These are phyloP conservation scores for Cygnus buccinator DNA, from an alignment of 2,113 vertebrate species.

Conservation along the genomic window DNA sequence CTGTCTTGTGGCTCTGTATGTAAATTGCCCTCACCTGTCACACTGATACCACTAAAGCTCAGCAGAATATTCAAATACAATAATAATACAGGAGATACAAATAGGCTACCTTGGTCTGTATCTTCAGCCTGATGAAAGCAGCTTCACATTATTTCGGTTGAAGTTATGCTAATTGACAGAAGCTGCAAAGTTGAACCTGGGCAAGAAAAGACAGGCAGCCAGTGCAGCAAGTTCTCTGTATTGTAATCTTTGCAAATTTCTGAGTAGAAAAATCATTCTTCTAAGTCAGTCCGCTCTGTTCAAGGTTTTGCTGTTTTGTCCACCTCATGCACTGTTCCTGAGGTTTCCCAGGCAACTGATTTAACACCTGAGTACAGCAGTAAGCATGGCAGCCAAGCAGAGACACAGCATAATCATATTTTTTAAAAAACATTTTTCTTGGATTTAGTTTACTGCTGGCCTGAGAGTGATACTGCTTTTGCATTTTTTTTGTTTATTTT, in stretches of 20 bases:
- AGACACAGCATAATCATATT: neutral
- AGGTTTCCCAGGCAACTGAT: conserved; percentile 61
- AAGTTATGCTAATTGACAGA: neutral
- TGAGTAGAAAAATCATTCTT: neutral
- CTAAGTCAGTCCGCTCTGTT: neutral
- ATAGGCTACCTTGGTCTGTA: neutral
- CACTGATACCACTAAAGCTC: neutral
- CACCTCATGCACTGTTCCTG: neutral
- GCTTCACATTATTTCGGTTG: neutral
- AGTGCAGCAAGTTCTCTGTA: neutral
- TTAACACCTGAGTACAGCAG: conserved; percentile 34
- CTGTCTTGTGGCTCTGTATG: neutral
- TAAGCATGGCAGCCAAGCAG: conserved; percentile 14
- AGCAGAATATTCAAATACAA: neutral
- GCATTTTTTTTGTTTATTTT: neutral
- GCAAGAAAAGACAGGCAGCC: neutral
- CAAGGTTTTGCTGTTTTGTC: neutral
- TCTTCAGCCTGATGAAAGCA: neutral
- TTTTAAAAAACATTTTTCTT: neutral
- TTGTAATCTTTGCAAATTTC: neutral
- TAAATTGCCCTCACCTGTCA: neutral
- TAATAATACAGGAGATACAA: neutral
- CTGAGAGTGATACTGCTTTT: neutral
- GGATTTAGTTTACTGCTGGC: neutral
- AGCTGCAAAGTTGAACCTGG: neutral